Percentiles rank a stretch among this genome's conserved stretches.
Evolutionary conservation across 2,888 invertebrate species (phyloP).

Genomic region (Agrypnus murinus): DNA sequence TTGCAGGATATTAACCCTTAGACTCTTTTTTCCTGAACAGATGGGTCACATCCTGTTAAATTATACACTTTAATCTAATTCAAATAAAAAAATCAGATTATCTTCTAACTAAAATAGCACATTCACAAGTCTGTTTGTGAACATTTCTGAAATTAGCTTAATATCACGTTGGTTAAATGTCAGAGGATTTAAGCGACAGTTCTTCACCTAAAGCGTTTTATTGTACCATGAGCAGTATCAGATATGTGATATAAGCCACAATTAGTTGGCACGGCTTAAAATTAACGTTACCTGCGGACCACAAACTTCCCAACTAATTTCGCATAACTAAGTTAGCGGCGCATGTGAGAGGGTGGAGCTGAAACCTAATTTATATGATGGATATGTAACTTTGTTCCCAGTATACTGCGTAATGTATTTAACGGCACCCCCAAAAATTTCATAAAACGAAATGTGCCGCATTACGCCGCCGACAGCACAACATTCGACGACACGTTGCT

Average conservation of each 20-base stretch:
- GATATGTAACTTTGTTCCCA: slow-evolving; percentile 50
- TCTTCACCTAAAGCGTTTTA: slow-evolving; percentile 25
- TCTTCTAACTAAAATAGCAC: too few relatives aligned
- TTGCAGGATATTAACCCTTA: slow-evolving; percentile 34
- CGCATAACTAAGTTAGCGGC: slow-evolving; percentile 48
- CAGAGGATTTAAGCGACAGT: not conserved
- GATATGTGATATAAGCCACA: slow-evolving; percentile 49
- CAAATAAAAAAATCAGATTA: too few relatives aligned
- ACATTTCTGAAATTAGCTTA: too few relatives aligned
- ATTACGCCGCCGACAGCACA: slow-evolving; percentile 29
- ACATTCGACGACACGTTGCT: slow-evolving; percentile 39
- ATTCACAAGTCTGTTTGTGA: too few relatives aligned
- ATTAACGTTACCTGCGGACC: slow-evolving; percentile 52
- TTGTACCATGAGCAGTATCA: slow-evolving; percentile 28
- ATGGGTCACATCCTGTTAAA: too few relatives aligned
- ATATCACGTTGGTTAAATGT: too few relatives aligned
- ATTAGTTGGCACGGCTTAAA: slow-evolving; percentile 51
- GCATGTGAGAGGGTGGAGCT: slow-evolving; percentile 49
- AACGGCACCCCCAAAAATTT: slow-evolving; percentile 44
- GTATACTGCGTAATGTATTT: slow-evolving; percentile 49
- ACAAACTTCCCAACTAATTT: slow-evolving; percentile 53
- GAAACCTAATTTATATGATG: slow-evolving; percentile 52
- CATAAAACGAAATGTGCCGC: slow-evolving; percentile 46
- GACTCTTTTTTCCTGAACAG: slow-evolving; percentile 18
- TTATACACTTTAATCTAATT: too few relatives aligned